Percentiles rank a stretch among this genome's conserved stretches.
These are phyloP conservation scores for Camelus bactrianus DNA, from an alignment of 2,113 vertebrate species.

Conservation along the genomic window DNA sequence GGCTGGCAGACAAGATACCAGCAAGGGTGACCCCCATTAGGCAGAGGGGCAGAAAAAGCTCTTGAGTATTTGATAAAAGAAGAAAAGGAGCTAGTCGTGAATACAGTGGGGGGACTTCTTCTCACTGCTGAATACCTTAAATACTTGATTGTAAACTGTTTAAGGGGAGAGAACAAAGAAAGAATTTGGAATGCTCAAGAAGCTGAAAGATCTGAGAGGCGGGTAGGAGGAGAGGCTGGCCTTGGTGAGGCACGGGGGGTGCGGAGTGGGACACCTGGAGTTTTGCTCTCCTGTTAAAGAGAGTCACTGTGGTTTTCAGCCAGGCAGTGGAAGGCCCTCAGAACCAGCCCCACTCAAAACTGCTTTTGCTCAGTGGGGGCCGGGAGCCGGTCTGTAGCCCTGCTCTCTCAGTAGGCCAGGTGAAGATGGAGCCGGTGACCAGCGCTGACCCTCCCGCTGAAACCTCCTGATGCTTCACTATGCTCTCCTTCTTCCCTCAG, in stretches of 20 bases:
- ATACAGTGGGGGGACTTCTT: background rate
- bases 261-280: background rate
- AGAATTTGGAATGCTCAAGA: background rate
- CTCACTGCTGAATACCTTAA: background rate
- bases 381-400: background rate
- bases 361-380: background rate
- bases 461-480: background rate
- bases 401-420: background rate
- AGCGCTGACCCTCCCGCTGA: background rate
- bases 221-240: background rate
- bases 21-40: background rate
- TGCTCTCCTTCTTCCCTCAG: background rate
- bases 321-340: background rate
- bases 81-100: background rate
- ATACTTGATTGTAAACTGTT: slow-evolving; percentile 3
- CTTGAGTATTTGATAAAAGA: background rate
- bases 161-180: background rate
- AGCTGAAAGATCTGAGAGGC: background rate
- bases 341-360: background rate
- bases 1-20: background rate
- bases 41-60: background rate
- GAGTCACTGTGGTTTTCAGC: background rate
- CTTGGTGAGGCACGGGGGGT: background rate
- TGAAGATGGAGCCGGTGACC: background rate
- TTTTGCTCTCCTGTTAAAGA: background rate